Evolutionary conservation across 2,797 vertebrate species (phyloP).

Genomic region (Luscinia megarhynchos): DNA sequence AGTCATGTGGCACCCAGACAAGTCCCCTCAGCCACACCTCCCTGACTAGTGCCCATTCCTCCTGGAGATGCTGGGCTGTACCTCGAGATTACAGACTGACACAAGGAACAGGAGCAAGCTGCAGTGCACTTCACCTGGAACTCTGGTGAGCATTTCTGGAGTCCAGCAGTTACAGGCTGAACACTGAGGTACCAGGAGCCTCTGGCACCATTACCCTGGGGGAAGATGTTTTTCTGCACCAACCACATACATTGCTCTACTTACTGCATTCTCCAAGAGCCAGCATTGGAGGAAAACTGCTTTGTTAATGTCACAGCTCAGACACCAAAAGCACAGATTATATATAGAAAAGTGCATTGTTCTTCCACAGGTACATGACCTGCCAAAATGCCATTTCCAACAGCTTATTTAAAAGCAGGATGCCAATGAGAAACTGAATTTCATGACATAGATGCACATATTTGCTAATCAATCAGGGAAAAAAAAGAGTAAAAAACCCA

Average conservation of each 20-base stretch:
- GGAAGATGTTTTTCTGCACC: neutral
- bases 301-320: neutral
- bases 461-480: neutral
- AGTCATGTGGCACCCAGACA: neutral
- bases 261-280: neutral
- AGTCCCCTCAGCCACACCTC: neutral
- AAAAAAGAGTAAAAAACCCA: neutral
- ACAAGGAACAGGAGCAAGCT: neutral
- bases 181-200: too few relatives aligned
- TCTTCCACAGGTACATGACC: neutral
- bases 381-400: neutral
- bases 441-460: neutral
- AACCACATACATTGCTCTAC: neutral
- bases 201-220: neutral
- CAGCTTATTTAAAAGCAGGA: slow-evolving; percentile 1
- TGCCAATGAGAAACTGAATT: neutral
- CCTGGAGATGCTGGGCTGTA: neutral
- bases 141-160: neutral
- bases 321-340: neutral
- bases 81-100: neutral
- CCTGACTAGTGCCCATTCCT: neutral
- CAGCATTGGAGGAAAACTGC: neutral
- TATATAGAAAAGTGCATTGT: neutral
- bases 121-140: neutral
- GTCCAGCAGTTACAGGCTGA: neutral